Conservation (phyloP, 2,888 invertebrate species). For the Notodonta ziczac region DNA sequence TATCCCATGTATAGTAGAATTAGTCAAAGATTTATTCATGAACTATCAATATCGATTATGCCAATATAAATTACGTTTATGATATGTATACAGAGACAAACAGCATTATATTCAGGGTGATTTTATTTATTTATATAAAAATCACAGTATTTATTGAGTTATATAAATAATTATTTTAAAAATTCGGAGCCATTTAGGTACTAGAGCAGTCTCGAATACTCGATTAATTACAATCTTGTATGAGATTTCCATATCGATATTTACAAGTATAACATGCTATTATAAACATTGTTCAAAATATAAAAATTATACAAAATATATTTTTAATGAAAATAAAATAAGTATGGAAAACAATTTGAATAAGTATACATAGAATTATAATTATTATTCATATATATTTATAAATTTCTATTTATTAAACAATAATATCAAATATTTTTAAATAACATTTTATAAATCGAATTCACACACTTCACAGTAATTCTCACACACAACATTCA, state of each 20-base stretch:
- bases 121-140: constrained; percentile 29
- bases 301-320: constrained; percentile 20
- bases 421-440: too few relatives aligned
- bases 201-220: constrained; percentile 37
- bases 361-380: too few relatives aligned
- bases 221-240: constrained; percentile 24
- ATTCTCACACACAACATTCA: too few relatives aligned
- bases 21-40: neutral
- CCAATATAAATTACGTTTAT: constrained; percentile 15
- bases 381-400: too few relatives aligned
- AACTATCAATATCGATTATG: too few relatives aligned
- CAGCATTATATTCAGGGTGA: constrained; percentile 31
- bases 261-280: constrained; percentile 20
- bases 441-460: too few relatives aligned
- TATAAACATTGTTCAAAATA: constrained; percentile 9
- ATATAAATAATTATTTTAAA: constrained; percentile 10
- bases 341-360: too few relatives aligned
- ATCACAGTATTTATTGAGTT: constrained; percentile 32
- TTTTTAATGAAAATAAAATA: neutral
- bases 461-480: too few relatives aligned
- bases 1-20: too few relatives aligned
- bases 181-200: constrained; percentile 36
- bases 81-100: constrained; percentile 46
- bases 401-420: too few relatives aligned
- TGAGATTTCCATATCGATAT: constrained; percentile 28